Base-by-base conservation (phyloP, 2,113 vertebrate genomes). In the Gasterosteus aculeatus region DNA sequence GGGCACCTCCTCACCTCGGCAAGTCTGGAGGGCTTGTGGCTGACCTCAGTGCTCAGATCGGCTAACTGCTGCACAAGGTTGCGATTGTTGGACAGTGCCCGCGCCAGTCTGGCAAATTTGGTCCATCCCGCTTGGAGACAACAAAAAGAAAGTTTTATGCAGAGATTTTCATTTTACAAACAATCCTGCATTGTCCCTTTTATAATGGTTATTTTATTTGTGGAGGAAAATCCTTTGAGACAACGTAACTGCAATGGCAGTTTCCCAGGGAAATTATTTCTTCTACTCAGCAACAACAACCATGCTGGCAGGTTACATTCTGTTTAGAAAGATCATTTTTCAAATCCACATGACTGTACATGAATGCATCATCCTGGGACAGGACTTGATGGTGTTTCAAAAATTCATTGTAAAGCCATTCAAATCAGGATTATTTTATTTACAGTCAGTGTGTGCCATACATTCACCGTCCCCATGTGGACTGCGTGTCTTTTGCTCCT, bases 1-100 rank as follows among this genome's bases (percentile, higher is more conserved):
- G 38, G 39, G 56, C 16, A 19, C 51, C 10, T 11, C 88, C 95
- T 96, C 91, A 98, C 98, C 93, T 99, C 98, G 0, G 96, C 98
- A 89, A 99, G 84, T 82, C 97, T 93, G 81, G 98, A 99, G 49
- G 97, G 97, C 77, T 98, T 98, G 91, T 98, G 98, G 91, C 91
- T 96, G 90, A 97, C 95, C 85, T 99, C 98, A 0, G 96, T 96
- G 95, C 96, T 97, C 92, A 99, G 95, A 0, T 97, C 97, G 0
- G 97, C 95, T 10, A 99, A 89, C 90, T 99, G 97, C 92, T 98
- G 97, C 85, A 97, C 91, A 29, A 96, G 89, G 56, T 96, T 96
- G 10, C 98, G 95, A 87, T 96, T 99, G 92, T 96, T 99, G 60
- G 97, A 98, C 87, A 99, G 91, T 2, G 97, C 98, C 77, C 98